Base-by-base conservation (phyloP, 2,113 vertebrate genomes). In the Lepisosteus oculatus region DNA sequence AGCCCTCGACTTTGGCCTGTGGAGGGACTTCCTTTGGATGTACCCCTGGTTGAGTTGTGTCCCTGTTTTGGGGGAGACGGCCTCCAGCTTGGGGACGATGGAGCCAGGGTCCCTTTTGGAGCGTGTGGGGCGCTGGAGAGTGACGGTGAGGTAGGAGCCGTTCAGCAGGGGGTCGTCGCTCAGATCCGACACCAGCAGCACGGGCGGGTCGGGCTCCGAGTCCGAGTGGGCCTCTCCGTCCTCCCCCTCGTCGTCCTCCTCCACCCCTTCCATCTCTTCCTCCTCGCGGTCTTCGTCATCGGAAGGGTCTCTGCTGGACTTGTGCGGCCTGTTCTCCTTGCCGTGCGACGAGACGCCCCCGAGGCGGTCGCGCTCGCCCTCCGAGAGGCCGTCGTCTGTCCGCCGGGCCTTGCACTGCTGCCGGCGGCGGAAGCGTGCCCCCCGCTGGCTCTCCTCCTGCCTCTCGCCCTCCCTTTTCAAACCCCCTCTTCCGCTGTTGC, bases 61-160 rank as follows among this genome's bases (percentile, higher is more conserved):
- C 41, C 75, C 74, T 55, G 78, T 71, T 67, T 82, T 82, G 57
- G 86, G 70, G 0, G 95, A 89, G 62, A 99, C 91, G 69, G 96
- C 97, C 89, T 99, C 96, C 74, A 99, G 90, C 87, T 97, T 98
- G 78, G 97, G 97, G 73, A 99, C 97, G 45, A 99, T 99, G 43
- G 96, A 92, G 80, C 95, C 91, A 3, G 94, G 92, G 84, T 97
- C 91, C 6, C 92, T 93, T 86, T 94, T 95, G 85, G 94, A 91
- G 66, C 70, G 85, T 42, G 82, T 75, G 72, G 95, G 95, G 79
- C 88, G 92, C 78, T 97, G 96, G 43, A 99, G 93, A 0, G 93
- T 97, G 70, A 99, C 95, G 15, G 95, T 98, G 82, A 95, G 89
- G 82, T 91, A 92, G 29, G 95, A 94, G 72, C 90, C 88, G 6